A percentile compares a stretch with the other conserved stretches of the same genome.
Evolutionary conservation across 92 coral and sea anemone species (phyloP).

Genomic region (Phenganax stokvisi): DNA sequence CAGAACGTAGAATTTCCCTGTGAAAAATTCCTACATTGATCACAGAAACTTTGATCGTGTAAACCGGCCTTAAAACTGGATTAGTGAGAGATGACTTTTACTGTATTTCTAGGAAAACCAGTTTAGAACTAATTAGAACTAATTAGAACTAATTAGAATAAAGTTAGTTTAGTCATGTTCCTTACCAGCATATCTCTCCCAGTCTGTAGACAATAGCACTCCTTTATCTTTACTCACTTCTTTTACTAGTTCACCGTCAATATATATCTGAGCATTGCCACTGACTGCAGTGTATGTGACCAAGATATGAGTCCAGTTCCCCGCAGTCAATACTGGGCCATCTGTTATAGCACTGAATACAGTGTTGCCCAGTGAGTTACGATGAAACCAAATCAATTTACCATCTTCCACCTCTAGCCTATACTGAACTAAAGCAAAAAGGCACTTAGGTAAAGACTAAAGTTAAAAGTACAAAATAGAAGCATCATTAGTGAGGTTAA

Average conservation of each 20-base stretch:
- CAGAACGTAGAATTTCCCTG: too few species aligned
- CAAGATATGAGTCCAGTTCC: conserved; percentile 71
- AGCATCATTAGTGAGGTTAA: too few species aligned
- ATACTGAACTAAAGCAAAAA: conserved; percentile 60
- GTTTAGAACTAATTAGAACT: too few species aligned
- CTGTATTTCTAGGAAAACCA: too few species aligned
- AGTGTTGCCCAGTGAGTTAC: conserved; percentile 77
- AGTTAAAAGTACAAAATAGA: background rate
- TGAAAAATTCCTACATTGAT: too few species aligned
- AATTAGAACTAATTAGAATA: background rate
- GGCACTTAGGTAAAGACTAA: background rate
- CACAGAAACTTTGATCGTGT: too few species aligned
- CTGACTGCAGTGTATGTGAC: conserved; percentile 78
- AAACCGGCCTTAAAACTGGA: too few species aligned
- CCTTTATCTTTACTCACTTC: conserved; percentile 84
- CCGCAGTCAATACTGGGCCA: conserved; percentile 60
- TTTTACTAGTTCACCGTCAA: conserved; percentile 71
- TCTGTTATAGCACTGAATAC: conserved; percentile 83
- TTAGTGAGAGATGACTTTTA: too few species aligned
- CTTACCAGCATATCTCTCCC: conserved; percentile 89
- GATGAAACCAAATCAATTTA: conserved; percentile 85
- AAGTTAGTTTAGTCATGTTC: background rate
- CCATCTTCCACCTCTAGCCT: conserved; percentile 72
- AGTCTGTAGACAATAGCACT: conserved; percentile 78
- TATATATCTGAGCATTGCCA: conserved; percentile 70